These are phyloP conservation scores for Phasia obesa DNA, from an alignment of 2,888 invertebrate genomes.

Conservation along the genomic window DNA sequence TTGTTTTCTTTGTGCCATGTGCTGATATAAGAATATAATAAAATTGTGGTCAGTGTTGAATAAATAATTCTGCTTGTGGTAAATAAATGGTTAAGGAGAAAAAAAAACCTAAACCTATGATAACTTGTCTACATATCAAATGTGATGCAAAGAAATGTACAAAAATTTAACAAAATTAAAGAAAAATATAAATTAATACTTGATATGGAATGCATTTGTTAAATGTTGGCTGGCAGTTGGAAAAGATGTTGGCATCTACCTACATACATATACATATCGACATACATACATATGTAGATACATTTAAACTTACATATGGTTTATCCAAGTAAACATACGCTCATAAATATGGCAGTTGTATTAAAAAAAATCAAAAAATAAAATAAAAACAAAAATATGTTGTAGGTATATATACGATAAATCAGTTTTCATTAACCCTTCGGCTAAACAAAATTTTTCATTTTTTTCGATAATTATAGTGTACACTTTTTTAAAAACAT, in stretches of 20 bases:
- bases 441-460: conserved; percentile 77
- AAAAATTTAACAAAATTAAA: conserved; percentile 13
- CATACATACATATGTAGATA: conserved; percentile 1
- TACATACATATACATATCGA: conserved; percentile 34
- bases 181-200: conserved; percentile 58
- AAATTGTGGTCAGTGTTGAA: no score
- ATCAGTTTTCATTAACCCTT: conserved; percentile 78
- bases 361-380: no score
- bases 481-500: conserved; percentile 72
- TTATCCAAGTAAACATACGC: conserved; percentile 8
- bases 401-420: conserved; percentile 76
- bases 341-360: conserved; percentile 57
- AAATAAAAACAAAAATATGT: no score
- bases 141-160: conserved; percentile 52
- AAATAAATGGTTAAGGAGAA: conserved; percentile 30
- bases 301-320: no score
- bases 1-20: no score
- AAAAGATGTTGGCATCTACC: conserved; percentile 45
- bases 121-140: conserved; percentile 61
- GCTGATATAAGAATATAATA: no score
- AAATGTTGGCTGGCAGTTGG: conserved; percentile 53
- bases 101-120: conserved; percentile 42
- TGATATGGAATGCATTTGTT: conserved; percentile 66
- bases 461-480: conserved; percentile 78
- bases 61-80: conserved; percentile 5